Conservation (phyloP, 2,797 vertebrate genomes). For the Prionace glauca region DNA sequence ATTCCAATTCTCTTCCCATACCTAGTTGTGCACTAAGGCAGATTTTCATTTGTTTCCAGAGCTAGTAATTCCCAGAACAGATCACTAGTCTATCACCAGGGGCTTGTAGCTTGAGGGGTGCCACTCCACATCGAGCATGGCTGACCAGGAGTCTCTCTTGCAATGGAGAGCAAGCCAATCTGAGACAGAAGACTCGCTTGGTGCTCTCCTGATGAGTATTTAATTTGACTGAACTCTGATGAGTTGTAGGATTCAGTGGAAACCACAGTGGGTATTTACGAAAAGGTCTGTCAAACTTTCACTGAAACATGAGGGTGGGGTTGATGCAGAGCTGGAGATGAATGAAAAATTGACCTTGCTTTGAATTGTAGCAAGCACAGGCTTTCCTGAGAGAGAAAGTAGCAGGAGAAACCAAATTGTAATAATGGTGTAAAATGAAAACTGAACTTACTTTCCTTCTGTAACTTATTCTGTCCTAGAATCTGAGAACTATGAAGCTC, state of each 20-base stretch:
- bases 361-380: no score
- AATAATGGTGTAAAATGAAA: background rate
- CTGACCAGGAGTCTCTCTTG: no score
- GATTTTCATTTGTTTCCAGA: no score
- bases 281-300: background rate
- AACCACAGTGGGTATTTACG: background rate
- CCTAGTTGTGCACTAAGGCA: no score
- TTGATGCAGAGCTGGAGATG: background rate
- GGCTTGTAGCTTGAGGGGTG: no score
- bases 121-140: no score
- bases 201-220: background rate
- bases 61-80: no score
- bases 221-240: background rate
- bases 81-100: no score
- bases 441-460: background rate
- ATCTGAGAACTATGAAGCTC: background rate
- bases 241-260: background rate
- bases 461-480: background rate
- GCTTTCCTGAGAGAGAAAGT: background rate
- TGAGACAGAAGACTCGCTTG: background rate
- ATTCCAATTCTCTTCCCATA: background rate
- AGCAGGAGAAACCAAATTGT: background rate
- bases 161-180: background rate
- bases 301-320: background rate
- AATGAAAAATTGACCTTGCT: background rate